Evolutionary conservation across 2,113 vertebrate genomes (phyloP), one percentile per base, ranked within the genome.

Genomic region (Aegithalos caudatus): DNA sequence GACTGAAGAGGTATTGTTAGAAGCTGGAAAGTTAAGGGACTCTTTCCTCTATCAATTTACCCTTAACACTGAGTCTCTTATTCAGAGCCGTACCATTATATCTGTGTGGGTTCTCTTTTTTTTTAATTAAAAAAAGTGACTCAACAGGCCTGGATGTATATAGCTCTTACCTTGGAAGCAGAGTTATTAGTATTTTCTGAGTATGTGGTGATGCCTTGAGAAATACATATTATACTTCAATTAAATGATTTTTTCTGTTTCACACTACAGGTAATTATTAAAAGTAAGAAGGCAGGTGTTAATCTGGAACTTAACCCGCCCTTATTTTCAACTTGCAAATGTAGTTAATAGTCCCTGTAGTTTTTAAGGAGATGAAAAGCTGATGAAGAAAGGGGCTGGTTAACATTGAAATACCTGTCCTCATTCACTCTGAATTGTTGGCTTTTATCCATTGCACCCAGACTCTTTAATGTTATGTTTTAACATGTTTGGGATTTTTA

Each of bases 251-350:
- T 88, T 96, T 95, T 95, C 40, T 91, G 51, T 77, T 95, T 86
- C 60, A 58, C 4, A 0, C 72, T 84, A 10, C 19, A 37, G 45
- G 35, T 86, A 81, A 81, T 92, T 71, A 88, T 35, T 86, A 45
- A 65, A 94, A 90, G 33, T 86, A 62, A 60, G 77, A 86, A 86
- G 84, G 65, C 88, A 96, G 92, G 53, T 88, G 83, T 92, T 95
- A 50, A 79, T 81, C 69, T 86, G 73, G 80, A 93, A 81, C 28
- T 92, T 84, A 71, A 71, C 60, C 27, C 3, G 0, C 80, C 80
- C 85, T 86, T 81, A 76, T 95, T 95, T 92, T 95, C 80, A 90
- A 70, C 84, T 96, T 91, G 78, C 82, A 92, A 54, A 90, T 91
- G 33, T 76, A 85, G 57, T 81, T 88, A 91, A 80, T 89, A 83